Base-by-base conservation (phyloP, 1,140 invertebrate genomes). In the Coelopa frigida region DNA sequence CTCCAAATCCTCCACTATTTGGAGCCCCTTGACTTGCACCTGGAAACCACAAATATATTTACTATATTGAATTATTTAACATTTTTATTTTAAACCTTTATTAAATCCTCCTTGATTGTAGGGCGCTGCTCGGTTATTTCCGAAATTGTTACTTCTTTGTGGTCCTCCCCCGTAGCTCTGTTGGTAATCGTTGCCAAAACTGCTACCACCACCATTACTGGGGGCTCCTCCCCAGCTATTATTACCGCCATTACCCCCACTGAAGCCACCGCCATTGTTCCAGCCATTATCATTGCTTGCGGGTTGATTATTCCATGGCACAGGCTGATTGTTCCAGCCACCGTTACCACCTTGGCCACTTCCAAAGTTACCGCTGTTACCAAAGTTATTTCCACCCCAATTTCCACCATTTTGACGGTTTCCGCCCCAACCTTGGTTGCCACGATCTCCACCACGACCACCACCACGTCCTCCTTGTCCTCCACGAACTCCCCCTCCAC, bases 121-220 rank as follows among this genome's bases (percentile, higher is more conserved):
- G 15, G 84, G 74, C 14, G 72, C 72, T 10, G 73, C 73, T 10
- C 79, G 70, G 32, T 76, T 78, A 50, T 75, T 78, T 47, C 79
- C 82, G 51, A 68, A 65, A 46, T 63, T 68, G 64, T 81, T 84
- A 45, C 77, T 78, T 55, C 81, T 72, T 38, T 83, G 77, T 0
- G 82, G 81, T 2, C 83, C 83, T 23, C 82, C 83, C 2, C 81
- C 75, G 56, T 82, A 86, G 33, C 79, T 78, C 60, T 87, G 84
- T 51, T 87, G 84, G 55, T 87, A 87, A 22, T 81, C 79, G 48
- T 78, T 79, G 8, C 83, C 83, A 51, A 86, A 87, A 76, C 52
- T 74, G 38, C 74, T 70, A 14, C 74, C 71, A 5, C 75, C 74
- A 20, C 77, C 76, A 15, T 75, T 78, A 44, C 78, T 76, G 27